These are phyloP conservation scores for Gryllus longicercus DNA, from an alignment of 2,888 invertebrate species.

Conservation along the genomic window DNA sequence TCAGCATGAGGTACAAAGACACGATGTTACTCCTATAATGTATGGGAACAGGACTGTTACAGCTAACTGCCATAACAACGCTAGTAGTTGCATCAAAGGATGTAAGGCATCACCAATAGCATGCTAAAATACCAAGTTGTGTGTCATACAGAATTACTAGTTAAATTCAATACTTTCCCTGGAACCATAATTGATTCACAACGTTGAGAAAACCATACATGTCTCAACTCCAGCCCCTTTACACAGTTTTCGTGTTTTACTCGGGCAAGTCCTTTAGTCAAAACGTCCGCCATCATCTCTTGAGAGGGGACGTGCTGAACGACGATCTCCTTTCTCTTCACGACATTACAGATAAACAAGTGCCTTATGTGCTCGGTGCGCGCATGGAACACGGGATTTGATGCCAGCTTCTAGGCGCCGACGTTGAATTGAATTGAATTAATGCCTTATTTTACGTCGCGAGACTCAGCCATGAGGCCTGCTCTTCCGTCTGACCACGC, in stretches of 20 bases:
- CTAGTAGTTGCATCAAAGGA: too few species aligned
- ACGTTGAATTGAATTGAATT: background rate
- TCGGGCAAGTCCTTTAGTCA: background rate
- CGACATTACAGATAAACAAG: constrained; percentile 30
- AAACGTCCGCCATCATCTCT: constrained; percentile 20
- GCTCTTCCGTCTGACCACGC: too few species aligned
- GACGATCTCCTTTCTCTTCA: constrained; percentile 19
- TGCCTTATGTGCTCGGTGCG: constrained; percentile 33
- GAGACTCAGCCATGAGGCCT: too few species aligned
- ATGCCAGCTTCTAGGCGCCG: background rate
- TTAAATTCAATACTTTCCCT: background rate
- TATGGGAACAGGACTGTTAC: too few species aligned
- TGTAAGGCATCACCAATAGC: too few species aligned
- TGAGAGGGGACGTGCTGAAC: constrained; percentile 29
- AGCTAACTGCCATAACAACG: too few species aligned
- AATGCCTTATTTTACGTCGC: too few species aligned
- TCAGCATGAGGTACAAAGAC: too few species aligned
- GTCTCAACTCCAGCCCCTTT: background rate
- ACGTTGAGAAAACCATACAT: background rate
- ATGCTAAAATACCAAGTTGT: too few species aligned
- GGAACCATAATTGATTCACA: background rate
- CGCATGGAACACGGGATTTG: background rate
- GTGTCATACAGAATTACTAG: too few species aligned
- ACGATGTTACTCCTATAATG: too few species aligned
- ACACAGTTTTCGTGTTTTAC: background rate